Percentiles rank a stretch among this genome's conserved stretches.
phyloP scores from a whole-genome alignment of 2,888 invertebrate genomes.

The Emmelina monodactyla region DNA sequence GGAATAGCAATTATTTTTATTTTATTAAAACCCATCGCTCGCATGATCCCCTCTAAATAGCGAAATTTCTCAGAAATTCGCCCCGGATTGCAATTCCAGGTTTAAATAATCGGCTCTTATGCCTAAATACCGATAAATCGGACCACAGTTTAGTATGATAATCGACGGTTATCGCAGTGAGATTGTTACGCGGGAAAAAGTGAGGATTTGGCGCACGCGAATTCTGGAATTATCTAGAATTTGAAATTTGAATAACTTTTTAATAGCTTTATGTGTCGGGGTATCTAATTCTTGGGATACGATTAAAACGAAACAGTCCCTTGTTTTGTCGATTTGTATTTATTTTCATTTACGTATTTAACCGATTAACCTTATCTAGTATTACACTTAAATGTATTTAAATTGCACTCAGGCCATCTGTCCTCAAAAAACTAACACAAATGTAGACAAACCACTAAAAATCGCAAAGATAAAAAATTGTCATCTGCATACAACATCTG shows the following conservation, averaged over 20 bases:
- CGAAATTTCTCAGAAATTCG: constrained; percentile 54
- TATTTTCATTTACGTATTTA: no score
- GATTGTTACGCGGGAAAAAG: constrained; percentile 4
- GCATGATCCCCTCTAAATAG: constrained; percentile 43
- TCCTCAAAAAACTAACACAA: constrained; percentile 39
- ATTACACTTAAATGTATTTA: not conserved
- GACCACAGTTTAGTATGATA: constrained; percentile 30
- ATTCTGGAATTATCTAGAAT: constrained; percentile 1
- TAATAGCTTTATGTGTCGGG: no score
- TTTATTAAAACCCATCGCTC: constrained; percentile 53
- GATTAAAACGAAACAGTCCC: no score
- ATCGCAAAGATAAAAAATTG: constrained; percentile 55
- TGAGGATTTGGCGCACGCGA: constrained; percentile 10
- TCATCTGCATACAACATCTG: constrained; percentile 65
- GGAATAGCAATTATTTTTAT: constrained; percentile 65
- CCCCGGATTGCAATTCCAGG: constrained; percentile 29
- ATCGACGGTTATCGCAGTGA: constrained; percentile 27
- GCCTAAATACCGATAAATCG: constrained; percentile 8
- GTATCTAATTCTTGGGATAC: no score
- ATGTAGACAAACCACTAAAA: constrained; percentile 50
- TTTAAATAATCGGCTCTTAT: constrained; percentile 21
- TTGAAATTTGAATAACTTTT: no score
- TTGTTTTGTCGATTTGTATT: no score
- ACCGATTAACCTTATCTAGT: no score
- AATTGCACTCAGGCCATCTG: constrained; percentile 45